phyloP scores from a whole-genome alignment of 2,113 vertebrate species.

The Sinocyclocheilus anshuiensis region DNA sequence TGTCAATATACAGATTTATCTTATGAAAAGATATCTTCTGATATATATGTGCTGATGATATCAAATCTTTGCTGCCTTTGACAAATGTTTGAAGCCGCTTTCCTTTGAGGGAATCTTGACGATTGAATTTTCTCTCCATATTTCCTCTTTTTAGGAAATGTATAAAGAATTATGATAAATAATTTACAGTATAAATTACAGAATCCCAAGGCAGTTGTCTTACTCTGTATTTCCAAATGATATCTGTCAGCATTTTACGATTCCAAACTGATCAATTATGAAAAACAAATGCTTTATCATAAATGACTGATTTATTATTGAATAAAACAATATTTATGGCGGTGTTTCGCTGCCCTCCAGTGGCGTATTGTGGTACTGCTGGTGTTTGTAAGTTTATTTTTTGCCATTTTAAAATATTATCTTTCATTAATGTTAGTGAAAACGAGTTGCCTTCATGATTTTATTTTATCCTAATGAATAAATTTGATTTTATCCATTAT shows the following conservation, averaged over 20 bases:
- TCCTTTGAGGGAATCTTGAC: not conserved
- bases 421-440: too few relatives aligned
- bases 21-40: too few relatives aligned
- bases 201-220: too few relatives aligned
- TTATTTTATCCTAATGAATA: too few relatives aligned
- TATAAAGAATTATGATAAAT: not conserved
- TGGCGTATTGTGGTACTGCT: not conserved
- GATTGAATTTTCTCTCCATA: not conserved
- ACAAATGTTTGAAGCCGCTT: not conserved
- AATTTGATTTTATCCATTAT: too few relatives aligned
- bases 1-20: too few relatives aligned
- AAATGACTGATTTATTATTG: not conserved
- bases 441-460: too few relatives aligned
- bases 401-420: too few relatives aligned
- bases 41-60: too few relatives aligned
- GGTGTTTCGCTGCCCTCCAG: not conserved
- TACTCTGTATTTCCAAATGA: not conserved
- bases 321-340: not conserved
- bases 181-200: not conserved
- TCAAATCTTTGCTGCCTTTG: not conserved
- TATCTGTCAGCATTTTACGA: not conserved
- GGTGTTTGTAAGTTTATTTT: too few relatives aligned
- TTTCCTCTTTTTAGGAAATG: slow-evolving; percentile 1
- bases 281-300: not conserved
- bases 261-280: too few relatives aligned